A percentile compares a stretch with the other conserved stretches of the same genome.
Evolutionary conservation across 2,888 invertebrate genomes (phyloP).

Genomic region (Nematopogon swammerdamellus): DNA sequence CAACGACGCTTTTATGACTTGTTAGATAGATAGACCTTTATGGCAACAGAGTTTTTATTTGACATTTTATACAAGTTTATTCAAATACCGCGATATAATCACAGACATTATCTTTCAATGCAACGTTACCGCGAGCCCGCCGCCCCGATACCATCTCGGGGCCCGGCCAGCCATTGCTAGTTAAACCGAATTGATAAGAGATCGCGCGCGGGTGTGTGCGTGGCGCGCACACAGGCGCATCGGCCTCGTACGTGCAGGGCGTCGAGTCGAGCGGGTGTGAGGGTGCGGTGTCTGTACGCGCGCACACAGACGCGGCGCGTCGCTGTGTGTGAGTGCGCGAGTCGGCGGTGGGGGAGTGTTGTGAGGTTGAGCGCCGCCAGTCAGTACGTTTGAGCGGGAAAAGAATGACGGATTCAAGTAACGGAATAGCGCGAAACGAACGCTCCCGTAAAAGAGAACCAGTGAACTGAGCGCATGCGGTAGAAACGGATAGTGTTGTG

Average conservation of each 20-base stretch:
- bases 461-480: background rate
- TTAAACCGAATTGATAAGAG: constrained; percentile 52
- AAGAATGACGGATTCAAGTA: constrained; percentile 42
- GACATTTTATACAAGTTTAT: constrained; percentile 58
- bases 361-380: constrained; percentile 29
- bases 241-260: too few species aligned
- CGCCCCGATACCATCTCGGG: constrained; percentile 41
- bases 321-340: background rate
- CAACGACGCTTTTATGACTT: background rate
- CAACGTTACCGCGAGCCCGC: constrained; percentile 53
- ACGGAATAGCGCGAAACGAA: background rate
- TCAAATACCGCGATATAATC: constrained; percentile 52
- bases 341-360: constrained; percentile 33
- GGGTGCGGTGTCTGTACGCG: constrained; percentile 20
- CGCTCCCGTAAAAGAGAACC: too few species aligned
- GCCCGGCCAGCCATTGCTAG: constrained; percentile 49
- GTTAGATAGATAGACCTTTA: constrained; percentile 23
- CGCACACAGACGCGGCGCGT: background rate
- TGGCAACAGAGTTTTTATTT: constrained; percentile 50
- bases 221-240: constrained; percentile 12
- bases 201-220: constrained; percentile 35
- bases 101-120: constrained; percentile 55
- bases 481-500: constrained; percentile 23
- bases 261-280: constrained; percentile 26
- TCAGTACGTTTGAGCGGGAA: constrained; percentile 51